Percentiles rank a stretch among this genome's conserved stretches.
These are phyloP conservation scores for Apeira syringaria DNA, from an alignment of 2,888 invertebrate species.

Conservation along the genomic window DNA sequence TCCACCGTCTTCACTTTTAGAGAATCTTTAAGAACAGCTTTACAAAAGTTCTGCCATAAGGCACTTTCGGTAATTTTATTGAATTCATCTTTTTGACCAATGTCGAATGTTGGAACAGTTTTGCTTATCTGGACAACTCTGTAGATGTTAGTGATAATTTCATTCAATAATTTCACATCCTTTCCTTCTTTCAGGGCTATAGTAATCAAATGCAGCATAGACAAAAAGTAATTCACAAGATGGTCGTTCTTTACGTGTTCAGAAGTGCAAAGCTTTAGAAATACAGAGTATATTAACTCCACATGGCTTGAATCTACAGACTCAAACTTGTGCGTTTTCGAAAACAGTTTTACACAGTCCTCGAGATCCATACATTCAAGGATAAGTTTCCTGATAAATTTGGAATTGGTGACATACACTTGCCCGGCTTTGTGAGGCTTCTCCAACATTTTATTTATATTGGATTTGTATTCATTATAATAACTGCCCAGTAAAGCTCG, in stretches of 20 bases:
- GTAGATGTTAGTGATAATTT: conserved; percentile 53
- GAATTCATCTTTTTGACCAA: conserved; percentile 52
- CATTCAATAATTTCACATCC: conserved; percentile 42
- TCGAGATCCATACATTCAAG: conserved; percentile 82
- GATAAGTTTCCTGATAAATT: conserved; percentile 84
- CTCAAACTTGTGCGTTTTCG: conserved; percentile 86
- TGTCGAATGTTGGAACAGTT: conserved; percentile 44
- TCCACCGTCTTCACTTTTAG: conserved; percentile 73
- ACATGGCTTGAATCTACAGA: conserved; percentile 83
- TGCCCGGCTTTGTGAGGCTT: conserved; percentile 88
- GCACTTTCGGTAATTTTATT: conserved; percentile 70
- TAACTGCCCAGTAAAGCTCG: conserved; percentile 76
- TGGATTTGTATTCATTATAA: conserved; percentile 84
- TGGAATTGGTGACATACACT: conserved; percentile 84
- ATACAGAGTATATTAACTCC: conserved; percentile 79
- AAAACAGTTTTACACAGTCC: conserved; percentile 81
- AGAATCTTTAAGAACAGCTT: conserved; percentile 86
- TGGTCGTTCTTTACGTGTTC: conserved; percentile 61
- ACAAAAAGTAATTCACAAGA: conserved; percentile 79
- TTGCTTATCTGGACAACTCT: conserved; percentile 57
- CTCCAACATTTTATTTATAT: conserved; percentile 85
- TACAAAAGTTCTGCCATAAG: conserved; percentile 84
- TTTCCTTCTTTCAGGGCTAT: conserved; percentile 73
- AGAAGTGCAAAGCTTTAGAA: conserved; percentile 70
- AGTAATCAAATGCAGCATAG: conserved; percentile 79